Conservation (phyloP, 2,888 invertebrate genomes). For the Rhaphigaster nebulosa region DNA sequence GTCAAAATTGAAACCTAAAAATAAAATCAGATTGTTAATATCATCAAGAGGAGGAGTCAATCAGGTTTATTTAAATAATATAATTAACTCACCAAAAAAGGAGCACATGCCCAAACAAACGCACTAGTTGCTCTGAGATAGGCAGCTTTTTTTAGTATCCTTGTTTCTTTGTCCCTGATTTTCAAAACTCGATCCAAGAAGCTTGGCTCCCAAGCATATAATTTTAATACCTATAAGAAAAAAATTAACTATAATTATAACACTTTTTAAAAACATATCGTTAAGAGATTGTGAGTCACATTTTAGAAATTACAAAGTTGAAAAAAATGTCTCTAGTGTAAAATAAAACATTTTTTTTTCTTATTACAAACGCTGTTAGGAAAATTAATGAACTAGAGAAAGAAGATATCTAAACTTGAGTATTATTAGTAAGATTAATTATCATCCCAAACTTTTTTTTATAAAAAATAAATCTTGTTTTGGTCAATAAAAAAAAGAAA, state of each 20-base stretch:
- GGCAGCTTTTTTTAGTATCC: slow-evolving; percentile 72
- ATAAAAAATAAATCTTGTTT: too few relatives aligned
- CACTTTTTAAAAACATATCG: too few relatives aligned
- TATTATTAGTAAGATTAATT: too few relatives aligned
- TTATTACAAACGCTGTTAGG: too few relatives aligned
- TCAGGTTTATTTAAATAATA: not conserved
- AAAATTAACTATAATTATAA: not conserved
- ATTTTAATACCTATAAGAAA: slow-evolving; percentile 70
- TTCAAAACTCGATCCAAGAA: slow-evolving; percentile 72
- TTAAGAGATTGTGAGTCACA: not conserved
- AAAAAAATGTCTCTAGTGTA: too few relatives aligned
- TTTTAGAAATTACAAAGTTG: too few relatives aligned
- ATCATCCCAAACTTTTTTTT: too few relatives aligned
- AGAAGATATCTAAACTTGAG: too few relatives aligned
- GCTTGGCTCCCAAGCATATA: slow-evolving; percentile 75
- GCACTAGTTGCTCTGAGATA: slow-evolving; percentile 72
- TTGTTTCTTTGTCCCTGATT: slow-evolving; percentile 73
- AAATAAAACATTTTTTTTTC: too few relatives aligned
- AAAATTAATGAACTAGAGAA: not conserved
- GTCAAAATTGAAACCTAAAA: slow-evolving; percentile 77
- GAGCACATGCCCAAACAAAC: slow-evolving; percentile 75
- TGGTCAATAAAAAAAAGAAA: too few relatives aligned
- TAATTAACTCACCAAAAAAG: slow-evolving; percentile 72
- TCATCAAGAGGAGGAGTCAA: not conserved
- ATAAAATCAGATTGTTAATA: not conserved